Evolutionary conservation across 2,797 vertebrate species (phyloP), one percentile per base, ranked within the genome.

Genomic region (Syngnathus rostellatus): DNA sequence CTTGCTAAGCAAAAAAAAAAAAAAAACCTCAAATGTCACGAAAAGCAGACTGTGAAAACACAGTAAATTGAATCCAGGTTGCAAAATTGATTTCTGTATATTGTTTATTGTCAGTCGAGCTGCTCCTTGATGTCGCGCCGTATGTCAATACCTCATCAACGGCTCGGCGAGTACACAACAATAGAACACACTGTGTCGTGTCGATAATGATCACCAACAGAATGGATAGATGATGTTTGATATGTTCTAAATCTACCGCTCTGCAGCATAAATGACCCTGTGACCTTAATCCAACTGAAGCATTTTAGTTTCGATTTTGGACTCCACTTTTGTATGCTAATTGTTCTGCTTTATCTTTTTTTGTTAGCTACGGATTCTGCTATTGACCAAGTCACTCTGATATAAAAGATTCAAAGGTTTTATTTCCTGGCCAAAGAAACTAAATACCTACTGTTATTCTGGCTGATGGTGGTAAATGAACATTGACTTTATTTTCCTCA

Each of bases 1-100:
- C 31, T 31, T 31, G 48, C 48, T 50, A 53, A 37, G 63, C 23
- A 54, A 53, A 40, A 23, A 63, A 50, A 37, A 85, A 16, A 12
- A 85, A 31, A 31, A 31, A 17, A 14, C 14, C 37, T 17, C 2
- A 31, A 57, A 17, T 37, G 55, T 25, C 55, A 38, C 67, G 38
- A 76, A 75, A 11, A 67, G 64, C 70, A 81, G 72, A 77, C 64
- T 64, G 77, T 80, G 69, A 71, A 77, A 81, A 67, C 66, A 72
- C 69, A 73, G 77, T 76, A 77, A 79, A 85, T 81, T 81, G 78
- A 79, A 86, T 74, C 76, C 77, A 75, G 80, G 83, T 85, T 84
- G 78, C 73, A 77, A 84, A 84, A 87, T 87, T 87, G 85, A 63
- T 81, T 72, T 70, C 9, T 61, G 19, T 41, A 54, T 69, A 74